Evolutionary conservation across 1,140 invertebrate species (phyloP).

Genomic region (Bombus confusus): DNA sequence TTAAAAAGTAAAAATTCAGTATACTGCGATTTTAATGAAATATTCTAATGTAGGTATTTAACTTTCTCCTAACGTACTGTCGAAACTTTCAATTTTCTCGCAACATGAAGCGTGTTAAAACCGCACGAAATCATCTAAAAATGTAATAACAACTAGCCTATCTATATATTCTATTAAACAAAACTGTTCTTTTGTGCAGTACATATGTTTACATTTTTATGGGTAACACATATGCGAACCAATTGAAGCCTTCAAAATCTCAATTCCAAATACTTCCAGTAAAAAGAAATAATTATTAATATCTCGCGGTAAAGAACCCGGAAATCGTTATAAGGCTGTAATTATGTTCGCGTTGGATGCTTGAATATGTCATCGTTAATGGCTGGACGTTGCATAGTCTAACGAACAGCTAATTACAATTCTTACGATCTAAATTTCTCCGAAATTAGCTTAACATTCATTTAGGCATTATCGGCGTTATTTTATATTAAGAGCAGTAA

Average conservation of each 20-base stretch:
- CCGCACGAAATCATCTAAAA: background rate
- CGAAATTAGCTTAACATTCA: background rate
- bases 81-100: background rate
- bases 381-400: background rate
- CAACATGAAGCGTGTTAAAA: background rate
- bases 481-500: background rate
- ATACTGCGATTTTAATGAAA: background rate
- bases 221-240: background rate
- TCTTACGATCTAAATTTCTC: background rate
- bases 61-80: background rate
- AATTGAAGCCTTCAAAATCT: background rate
- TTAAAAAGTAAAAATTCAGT: background rate
- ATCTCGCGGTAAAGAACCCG: background rate
- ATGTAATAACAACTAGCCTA: background rate
- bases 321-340: background rate
- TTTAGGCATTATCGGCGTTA: background rate
- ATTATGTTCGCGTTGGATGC: constrained; percentile 1
- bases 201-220: background rate
- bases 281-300: background rate
- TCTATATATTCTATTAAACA: background rate
- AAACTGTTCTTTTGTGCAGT: too few species aligned
- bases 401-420: background rate
- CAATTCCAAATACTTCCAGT: background rate
- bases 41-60: background rate
- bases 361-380: constrained; percentile 1